Base-by-base conservation (phyloP, 2,113 vertebrate species). In the Nannobrachium achirus region DNA sequence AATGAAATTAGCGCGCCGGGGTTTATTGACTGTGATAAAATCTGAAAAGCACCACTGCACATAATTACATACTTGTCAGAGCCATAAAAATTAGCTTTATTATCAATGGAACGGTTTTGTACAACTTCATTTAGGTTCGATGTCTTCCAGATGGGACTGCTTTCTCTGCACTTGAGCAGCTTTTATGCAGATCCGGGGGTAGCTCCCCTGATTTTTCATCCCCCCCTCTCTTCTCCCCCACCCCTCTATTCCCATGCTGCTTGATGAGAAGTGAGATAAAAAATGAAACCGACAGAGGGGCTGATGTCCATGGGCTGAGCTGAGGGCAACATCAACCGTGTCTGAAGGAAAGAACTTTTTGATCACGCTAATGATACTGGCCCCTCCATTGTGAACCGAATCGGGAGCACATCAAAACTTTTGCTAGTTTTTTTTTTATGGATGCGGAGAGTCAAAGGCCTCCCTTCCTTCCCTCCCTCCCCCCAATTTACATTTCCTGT, bases 51-150 rank as follows among this genome's bases (percentile, higher is more conserved):
- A 96, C 95, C 97, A 96, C 96, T 98, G 96, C 95, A 97, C 97
- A 98, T 98, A 98, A 98, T 99, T 99, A 99, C 97, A 98, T 96
- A 98, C 97, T 98, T 99, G 97, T 99, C 97, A 99, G 96, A 96
- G 95, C 96, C 96, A 96, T 99, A 99, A 99, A 99, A 98, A 98
- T 98, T 98, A 99, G 96, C 97, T 98, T 98, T 98, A 98, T 98
- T 98, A 99, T 97, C 96, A 97, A 98, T 95, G 95, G 95, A 95
- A 96, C 94, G 95, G 95, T 97, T 99, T 97, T 96, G 95, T 97
- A 98, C 95, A 97, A 97, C 97, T 99, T 99, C 97, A 98, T 99
- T 98, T 96, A 94, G 95, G 95, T 93, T 96, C 95, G 95, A 97
- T 96, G 95, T 95, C 95, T 97, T 98, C 96, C 97, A 98, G 97